Evolutionary conservation across 2,888 invertebrate species (phyloP).

Genomic region (Campaea margaritaria): DNA sequence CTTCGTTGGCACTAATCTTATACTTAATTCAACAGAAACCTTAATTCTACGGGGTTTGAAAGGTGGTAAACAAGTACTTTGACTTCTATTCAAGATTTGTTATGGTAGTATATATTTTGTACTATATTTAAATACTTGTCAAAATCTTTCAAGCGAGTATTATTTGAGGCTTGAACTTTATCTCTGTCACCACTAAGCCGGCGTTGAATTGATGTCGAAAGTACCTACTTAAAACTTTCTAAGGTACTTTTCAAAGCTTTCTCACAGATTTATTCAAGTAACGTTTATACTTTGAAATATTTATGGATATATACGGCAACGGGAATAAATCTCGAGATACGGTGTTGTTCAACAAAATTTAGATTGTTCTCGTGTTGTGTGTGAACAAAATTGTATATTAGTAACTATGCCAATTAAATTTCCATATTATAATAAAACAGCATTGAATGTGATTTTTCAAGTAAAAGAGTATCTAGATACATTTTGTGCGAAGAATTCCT

Average conservation of each 20-base stretch:
- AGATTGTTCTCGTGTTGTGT: background rate
- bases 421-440: too few species aligned
- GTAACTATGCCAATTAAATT: too few species aligned
- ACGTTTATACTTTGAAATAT: constrained; percentile 41
- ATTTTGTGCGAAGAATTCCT: too few species aligned
- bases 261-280: constrained; percentile 39
- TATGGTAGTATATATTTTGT: too few species aligned
- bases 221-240: constrained; percentile 44
- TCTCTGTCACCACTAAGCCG: constrained; percentile 46
- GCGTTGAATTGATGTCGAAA: constrained; percentile 48
- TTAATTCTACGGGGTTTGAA: too few species aligned
- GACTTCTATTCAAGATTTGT: too few species aligned
- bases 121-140: constrained; percentile 11
- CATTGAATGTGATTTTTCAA: too few species aligned
- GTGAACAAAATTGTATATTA: too few species aligned
- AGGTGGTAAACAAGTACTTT: too few species aligned
- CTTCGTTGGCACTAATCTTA: too few species aligned
- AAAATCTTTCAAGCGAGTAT: constrained; percentile 18
- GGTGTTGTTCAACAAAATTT: background rate
- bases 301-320: constrained; percentile 21
- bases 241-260: constrained; percentile 46
- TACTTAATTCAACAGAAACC: too few species aligned
- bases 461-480: too few species aligned
- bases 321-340: constrained; percentile 3
- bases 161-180: constrained; percentile 38